Conservation (phyloP, 2,113 vertebrate genomes). For the Pollimyrus isidori region DNA sequence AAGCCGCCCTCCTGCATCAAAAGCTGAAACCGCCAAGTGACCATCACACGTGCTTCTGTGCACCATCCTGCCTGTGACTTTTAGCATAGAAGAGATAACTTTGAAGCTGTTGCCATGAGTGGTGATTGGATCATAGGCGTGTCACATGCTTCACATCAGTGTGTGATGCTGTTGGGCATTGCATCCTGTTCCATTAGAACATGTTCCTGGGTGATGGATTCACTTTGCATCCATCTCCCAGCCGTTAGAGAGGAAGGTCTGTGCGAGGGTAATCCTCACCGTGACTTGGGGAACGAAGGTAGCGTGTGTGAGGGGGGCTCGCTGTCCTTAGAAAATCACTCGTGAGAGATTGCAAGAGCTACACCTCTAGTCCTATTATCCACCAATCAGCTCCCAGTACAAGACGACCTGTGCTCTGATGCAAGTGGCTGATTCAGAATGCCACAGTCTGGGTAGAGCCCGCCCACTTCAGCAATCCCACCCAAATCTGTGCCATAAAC, state of each 20-base stretch:
- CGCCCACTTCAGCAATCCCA: not conserved
- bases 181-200: not conserved
- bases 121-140: not conserved
- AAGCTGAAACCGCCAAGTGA: not conserved
- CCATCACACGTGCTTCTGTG: not conserved
- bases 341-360: not conserved
- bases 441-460: not conserved
- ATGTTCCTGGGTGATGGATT: not conserved
- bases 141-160: not conserved
- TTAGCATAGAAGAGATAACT: not conserved
- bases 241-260: not conserved
- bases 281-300: conserved; percentile 9
- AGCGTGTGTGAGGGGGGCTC: not conserved
- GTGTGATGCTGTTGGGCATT: not conserved
- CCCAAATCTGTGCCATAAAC: not conserved
- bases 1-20: not conserved
- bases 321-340: not conserved
- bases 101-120: not conserved
- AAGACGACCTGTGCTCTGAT: not conserved
- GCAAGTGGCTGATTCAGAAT: not conserved
- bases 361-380: not conserved
- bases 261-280: conserved; percentile 6
- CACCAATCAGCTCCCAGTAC: not conserved
- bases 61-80: not conserved
- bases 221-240: not conserved